Percentiles rank a stretch among this genome's conserved stretches.
Evolutionary conservation across 2,888 invertebrate genomes (phyloP).

Genomic region (Limenitis camilla): DNA sequence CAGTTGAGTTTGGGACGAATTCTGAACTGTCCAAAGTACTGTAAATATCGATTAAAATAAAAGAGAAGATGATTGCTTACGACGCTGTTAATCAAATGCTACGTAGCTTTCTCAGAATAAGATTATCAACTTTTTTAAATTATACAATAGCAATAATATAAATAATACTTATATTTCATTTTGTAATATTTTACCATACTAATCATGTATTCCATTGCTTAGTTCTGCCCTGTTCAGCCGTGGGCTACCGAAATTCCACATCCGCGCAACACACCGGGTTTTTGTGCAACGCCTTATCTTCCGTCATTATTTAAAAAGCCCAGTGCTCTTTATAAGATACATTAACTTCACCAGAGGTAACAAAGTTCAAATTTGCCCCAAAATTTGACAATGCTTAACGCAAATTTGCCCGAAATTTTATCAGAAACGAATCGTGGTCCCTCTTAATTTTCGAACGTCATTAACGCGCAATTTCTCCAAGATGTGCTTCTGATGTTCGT

Average conservation of each 20-base stretch:
- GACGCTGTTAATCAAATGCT: too few relatives aligned
- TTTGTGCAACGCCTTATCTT: slow-evolving; percentile 31
- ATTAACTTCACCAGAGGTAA: slow-evolving; percentile 13
- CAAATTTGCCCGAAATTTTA: slow-evolving; percentile 41
- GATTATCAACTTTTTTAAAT: too few relatives aligned
- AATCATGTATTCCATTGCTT: neutral
- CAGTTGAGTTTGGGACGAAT: slow-evolving; percentile 9
- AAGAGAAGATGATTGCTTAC: too few relatives aligned
- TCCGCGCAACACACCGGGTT: slow-evolving; percentile 34
- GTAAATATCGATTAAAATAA: too few relatives aligned
- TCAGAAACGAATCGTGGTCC: slow-evolving; percentile 35
- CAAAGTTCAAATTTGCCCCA: slow-evolving; percentile 12
- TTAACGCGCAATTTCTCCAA: slow-evolving; percentile 60
- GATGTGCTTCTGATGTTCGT: slow-evolving; percentile 62
- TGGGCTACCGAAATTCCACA: slow-evolving; percentile 63
- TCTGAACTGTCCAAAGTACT: too few relatives aligned
- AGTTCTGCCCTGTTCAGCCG: slow-evolving; percentile 46
- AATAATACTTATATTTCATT: too few relatives aligned
- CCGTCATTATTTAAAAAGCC: slow-evolving; percentile 36
- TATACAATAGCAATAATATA: too few relatives aligned
- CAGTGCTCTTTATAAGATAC: slow-evolving; percentile 14
- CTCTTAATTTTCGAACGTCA: slow-evolving; percentile 54
- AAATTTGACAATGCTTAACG: slow-evolving; percentile 17
- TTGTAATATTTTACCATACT: neutral
- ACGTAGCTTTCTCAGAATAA: too few relatives aligned